Base-by-base conservation (phyloP, 2,113 vertebrate genomes). In the Chaetodon trifascialis region DNA sequence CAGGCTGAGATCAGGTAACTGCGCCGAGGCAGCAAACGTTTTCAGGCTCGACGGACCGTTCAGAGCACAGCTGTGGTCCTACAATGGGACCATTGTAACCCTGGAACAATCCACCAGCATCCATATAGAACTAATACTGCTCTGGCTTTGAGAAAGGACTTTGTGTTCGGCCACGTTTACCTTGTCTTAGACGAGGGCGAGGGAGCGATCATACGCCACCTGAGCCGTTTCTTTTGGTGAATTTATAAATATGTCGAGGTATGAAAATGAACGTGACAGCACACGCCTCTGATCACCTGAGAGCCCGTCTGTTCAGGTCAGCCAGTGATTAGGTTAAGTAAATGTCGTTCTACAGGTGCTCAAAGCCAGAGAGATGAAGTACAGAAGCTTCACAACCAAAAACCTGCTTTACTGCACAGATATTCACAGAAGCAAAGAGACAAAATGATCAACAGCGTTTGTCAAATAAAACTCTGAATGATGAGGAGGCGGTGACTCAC, bases 401-500 rank as follows among this genome's bases (percentile, higher is more conserved):
- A 63, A 40, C 12, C 36, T 40, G 5, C 14, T 59, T 34, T 34
- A 34, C 30, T 16, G 25, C 12, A 15, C 25, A 34, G 11, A 11
- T 36, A 4, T 36, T 34, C 4, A 25, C 12, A 30, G 30, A 30
- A n/a, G n/a, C n/a, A n/a, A n/a, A 3, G 4, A 67, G 64, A 47
- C 40, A 25, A 10, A 8, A 16, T 21, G 4, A 56, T 25, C 11
- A 16, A 54, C 34, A 64, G 15, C 38, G 44, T 5, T 10, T 4
- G 11, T 51, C 36, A 62, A 36, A 51, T 66, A 73, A 44, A 11
- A 10, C 0, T 44, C 21, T 42, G 11, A n/a, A 38, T 0, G 17
- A 38, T 30, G 21, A 9, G 1, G 12, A 16, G 64, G 6, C 1
- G 10, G 15, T 23, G 47, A 97, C 97, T 98, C 94, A 99, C 98